Evolutionary conservation across 2,888 invertebrate species (phyloP).

Genomic region (Hyppa rectilinea): DNA sequence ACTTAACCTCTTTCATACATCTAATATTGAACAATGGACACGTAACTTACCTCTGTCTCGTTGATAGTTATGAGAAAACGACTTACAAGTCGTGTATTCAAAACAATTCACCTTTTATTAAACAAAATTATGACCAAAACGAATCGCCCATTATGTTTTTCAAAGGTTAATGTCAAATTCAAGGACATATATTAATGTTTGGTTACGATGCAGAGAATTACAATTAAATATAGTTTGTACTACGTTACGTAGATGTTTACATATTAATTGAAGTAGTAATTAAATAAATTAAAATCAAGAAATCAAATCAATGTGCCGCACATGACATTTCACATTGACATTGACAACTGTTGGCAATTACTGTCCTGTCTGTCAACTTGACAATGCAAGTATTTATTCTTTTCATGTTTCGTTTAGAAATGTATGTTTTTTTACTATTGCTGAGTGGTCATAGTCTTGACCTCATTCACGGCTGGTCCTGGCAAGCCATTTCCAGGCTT

Average conservation of each 20-base stretch:
- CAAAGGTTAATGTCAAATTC: conserved; percentile 62
- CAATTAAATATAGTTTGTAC: conserved; percentile 23
- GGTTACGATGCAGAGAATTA: not conserved
- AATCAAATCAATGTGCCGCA: conserved; percentile 56
- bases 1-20: conserved; percentile 13
- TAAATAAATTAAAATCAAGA: conserved; percentile 7
- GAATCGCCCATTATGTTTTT: conserved; percentile 20
- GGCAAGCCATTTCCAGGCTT: no score
- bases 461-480: no score
- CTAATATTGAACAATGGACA: not conserved
- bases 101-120: not conserved
- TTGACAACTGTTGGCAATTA: conserved; percentile 10
- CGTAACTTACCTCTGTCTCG: conserved; percentile 45
- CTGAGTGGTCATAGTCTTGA: no score
- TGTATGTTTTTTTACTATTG: no score
- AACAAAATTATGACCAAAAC: conserved; percentile 10
- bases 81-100: conserved; percentile 13
- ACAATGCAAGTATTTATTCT: not conserved
- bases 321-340: conserved; percentile 34
- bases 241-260: conserved; percentile 2
- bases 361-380: not conserved
- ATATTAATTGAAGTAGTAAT: conserved; percentile 2
- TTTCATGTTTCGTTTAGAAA: not conserved
- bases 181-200: conserved; percentile 46
- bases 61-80: not conserved